These are phyloP conservation scores for Amaurobius ferox DNA, from an alignment of 2,888 invertebrate genomes.

Conservation along the genomic window DNA sequence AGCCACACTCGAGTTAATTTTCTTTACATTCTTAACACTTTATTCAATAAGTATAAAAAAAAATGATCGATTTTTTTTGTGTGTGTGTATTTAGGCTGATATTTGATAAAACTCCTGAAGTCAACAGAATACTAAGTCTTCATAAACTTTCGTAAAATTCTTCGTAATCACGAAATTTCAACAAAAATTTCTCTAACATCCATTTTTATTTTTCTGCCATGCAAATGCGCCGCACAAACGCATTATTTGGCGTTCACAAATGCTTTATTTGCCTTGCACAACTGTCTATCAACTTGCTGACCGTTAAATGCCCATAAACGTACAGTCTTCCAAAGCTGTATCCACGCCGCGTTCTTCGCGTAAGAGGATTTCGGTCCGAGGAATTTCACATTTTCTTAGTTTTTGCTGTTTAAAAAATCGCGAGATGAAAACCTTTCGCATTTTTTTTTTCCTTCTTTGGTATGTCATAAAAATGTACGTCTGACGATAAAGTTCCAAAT, in stretches of 20 bases:
- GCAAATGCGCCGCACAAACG: not conserved
- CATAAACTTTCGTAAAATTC: no score
- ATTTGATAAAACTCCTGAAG: no score
- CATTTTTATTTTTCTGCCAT: no score
- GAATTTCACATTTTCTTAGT: not conserved
- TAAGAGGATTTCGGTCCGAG: not conserved
- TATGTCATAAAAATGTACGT: conserved; percentile 4
- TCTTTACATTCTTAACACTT: no score
- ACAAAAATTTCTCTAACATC: no score
- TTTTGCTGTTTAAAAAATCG: not conserved
- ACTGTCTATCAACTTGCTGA: not conserved
- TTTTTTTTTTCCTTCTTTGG: not conserved
- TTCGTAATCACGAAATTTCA: no score
- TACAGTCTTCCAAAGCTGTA: not conserved
- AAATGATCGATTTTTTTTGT: no score
- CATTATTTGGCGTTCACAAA: not conserved
- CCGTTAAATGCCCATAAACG: conserved; percentile 4
- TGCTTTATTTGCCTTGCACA: not conserved
- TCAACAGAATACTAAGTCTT: no score
- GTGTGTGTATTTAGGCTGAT: no score
- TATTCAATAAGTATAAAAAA: no score
- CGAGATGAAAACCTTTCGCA: not conserved
- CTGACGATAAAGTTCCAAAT: conserved; percentile 8
- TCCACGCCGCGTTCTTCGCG: not conserved
- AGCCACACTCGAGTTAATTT: no score